These are phyloP conservation scores for Chanos chanos DNA, from an alignment of 2,797 vertebrate species.

Conservation along the genomic window DNA sequence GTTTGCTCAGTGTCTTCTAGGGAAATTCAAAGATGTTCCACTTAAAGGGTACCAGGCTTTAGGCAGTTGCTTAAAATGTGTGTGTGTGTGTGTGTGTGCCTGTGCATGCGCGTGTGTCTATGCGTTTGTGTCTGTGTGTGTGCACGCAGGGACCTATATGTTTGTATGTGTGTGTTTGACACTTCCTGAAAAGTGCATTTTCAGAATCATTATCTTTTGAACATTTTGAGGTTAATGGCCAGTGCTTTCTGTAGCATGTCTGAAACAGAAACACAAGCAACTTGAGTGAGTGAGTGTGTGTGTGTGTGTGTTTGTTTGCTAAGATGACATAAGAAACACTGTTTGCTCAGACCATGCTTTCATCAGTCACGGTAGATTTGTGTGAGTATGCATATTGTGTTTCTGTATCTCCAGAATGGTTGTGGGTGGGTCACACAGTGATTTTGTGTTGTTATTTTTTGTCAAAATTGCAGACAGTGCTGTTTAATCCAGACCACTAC, in stretches of 20 bases:
- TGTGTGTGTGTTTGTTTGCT: background rate
- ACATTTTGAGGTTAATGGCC: too few relatives aligned
- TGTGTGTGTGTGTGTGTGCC: background rate
- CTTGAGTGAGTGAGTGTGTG: background rate
- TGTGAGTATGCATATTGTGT: conserved; percentile 20
- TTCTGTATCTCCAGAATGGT: conserved; percentile 32
- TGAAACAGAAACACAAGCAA: too few relatives aligned
- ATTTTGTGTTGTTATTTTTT: too few relatives aligned
- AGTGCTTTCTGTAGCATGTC: too few relatives aligned
- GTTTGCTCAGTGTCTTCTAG: too few relatives aligned
- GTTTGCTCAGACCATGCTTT: too few relatives aligned
- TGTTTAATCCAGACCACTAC: too few relatives aligned
- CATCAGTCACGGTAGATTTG: background rate
- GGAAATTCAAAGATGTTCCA: background rate
- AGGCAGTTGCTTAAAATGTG: background rate
- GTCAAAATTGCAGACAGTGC: too few relatives aligned
- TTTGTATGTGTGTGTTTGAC: background rate
- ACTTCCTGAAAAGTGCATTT: too few relatives aligned
- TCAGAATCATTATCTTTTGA: too few relatives aligned
- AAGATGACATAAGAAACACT: too few relatives aligned
- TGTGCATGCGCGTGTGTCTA: background rate
- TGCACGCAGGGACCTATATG: background rate
- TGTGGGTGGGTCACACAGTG: background rate
- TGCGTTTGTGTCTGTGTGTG: background rate
- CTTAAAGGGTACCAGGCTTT: background rate